phyloP scores from a whole-genome alignment of 1,140 invertebrate genomes.

The Drosophila novamexicana region DNA sequence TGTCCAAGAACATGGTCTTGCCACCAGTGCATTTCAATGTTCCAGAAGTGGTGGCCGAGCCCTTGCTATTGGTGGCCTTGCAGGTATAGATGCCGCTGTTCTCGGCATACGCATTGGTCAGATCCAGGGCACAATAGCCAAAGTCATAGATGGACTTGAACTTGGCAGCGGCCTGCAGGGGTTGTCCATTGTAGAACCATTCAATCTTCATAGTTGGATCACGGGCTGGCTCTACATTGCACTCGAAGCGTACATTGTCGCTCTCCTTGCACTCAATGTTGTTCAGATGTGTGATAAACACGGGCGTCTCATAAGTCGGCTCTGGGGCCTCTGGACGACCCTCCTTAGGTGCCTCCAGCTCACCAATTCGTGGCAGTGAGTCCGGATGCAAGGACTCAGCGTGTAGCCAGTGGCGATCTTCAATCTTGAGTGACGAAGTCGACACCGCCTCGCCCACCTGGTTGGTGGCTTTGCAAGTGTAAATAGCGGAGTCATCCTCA shows the following conservation, averaged over 20 bases:
- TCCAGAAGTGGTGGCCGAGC: slow-evolving; percentile 94
- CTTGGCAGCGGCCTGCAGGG: slow-evolving; percentile 91
- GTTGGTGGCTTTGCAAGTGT: slow-evolving; percentile 96
- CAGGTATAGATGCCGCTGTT: slow-evolving; percentile 96
- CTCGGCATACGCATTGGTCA: slow-evolving; percentile 92
- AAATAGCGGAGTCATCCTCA: slow-evolving; percentile 96
- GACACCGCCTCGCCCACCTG: slow-evolving; percentile 95
- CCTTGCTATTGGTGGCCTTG: slow-evolving; percentile 95
- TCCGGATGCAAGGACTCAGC: slow-evolving; percentile 96
- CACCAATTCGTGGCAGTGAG: slow-evolving; percentile 93
- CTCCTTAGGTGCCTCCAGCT: slow-evolving; percentile 92
- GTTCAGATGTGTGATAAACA: slow-evolving; percentile 96
- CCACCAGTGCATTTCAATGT: slow-evolving; percentile 92
- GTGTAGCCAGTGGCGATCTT: slow-evolving; percentile 93
- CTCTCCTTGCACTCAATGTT: slow-evolving; percentile 95
- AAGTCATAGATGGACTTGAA: slow-evolving; percentile 95
- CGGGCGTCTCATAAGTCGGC: slow-evolving; percentile 92
- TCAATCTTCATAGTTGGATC: slow-evolving; percentile 97
- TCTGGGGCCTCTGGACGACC: slow-evolving; percentile 88
- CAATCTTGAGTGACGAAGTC: slow-evolving; percentile 95
- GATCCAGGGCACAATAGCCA: slow-evolving; percentile 93
- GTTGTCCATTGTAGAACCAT: slow-evolving; percentile 95
- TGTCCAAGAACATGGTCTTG: slow-evolving; percentile 92
- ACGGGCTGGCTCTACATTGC: slow-evolving; percentile 96
- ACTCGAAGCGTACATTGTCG: slow-evolving; percentile 97